Evolutionary conservation across 2,113 vertebrate genomes (phyloP).

Genomic region (Hiodon tergisus): DNA sequence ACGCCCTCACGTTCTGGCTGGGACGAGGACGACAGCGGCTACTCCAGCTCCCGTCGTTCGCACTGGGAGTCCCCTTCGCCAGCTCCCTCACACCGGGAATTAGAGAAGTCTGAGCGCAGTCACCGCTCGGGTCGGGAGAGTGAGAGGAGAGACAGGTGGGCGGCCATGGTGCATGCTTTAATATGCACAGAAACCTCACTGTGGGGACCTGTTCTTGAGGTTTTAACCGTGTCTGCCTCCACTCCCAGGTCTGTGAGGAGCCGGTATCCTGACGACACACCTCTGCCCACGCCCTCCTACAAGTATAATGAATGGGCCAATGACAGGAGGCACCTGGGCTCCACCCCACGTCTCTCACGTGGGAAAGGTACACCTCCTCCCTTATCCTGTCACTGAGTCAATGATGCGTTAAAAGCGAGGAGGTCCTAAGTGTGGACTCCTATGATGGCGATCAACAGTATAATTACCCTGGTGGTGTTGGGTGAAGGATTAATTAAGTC

Average conservation of each 20-base stretch:
- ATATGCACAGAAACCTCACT: background rate
- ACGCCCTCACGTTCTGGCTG: conserved; percentile 90
- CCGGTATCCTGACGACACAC: conserved; percentile 78
- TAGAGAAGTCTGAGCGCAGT: conserved; percentile 74
- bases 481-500: background rate
- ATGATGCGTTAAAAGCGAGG: too few relatives aligned
- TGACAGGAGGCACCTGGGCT: conserved; percentile 80
- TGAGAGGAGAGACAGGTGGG: conserved; percentile 65
- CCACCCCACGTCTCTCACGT: conserved; percentile 85
- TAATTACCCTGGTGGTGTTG: background rate
- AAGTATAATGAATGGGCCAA: conserved; percentile 98
- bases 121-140: conserved; percentile 65
- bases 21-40: conserved; percentile 90
- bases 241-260: conserved; percentile 75
- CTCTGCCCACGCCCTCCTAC: conserved; percentile 87
- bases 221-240: conserved; percentile 14
- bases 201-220: background rate
- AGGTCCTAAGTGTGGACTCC: too few relatives aligned
- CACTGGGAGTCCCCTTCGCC: conserved; percentile 97
- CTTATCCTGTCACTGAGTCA: background rate
- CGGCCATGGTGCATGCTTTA: background rate
- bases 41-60: conserved; percentile 67
- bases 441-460: too few relatives aligned
- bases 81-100: conserved; percentile 70
- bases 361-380: conserved; percentile 76